Conservation (phyloP, 2,888 invertebrate genomes). For the Volucella inflata region DNA sequence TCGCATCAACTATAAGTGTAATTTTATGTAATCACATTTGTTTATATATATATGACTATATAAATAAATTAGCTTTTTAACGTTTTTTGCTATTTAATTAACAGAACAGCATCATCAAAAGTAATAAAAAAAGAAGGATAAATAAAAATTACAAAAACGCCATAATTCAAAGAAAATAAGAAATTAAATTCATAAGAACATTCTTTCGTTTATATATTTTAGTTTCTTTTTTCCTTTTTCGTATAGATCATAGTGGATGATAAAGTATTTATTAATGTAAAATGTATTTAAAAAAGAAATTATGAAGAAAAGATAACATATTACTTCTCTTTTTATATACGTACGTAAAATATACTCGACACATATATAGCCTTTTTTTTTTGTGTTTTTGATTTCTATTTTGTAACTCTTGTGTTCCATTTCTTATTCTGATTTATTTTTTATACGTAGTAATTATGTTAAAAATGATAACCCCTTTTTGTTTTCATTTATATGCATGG, state of each 20-base stretch:
- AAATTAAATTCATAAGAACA: conserved; percentile 34
- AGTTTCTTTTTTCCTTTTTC: conserved; percentile 23
- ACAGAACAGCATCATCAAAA: no score
- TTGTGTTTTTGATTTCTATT: conserved; percentile 13
- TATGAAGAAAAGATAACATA: conserved; percentile 25
- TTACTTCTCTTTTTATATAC: conserved; percentile 33
- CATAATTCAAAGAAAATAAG: conserved; percentile 65
- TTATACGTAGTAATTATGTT: conserved; percentile 49
- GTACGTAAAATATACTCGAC: conserved; percentile 37
- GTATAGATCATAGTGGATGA: conserved; percentile 67
- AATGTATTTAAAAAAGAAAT: conserved; percentile 52
- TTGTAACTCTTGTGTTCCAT: conserved; percentile 35
- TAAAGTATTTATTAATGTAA: conserved; percentile 70
- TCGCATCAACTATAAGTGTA: conserved; percentile 64
- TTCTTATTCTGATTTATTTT: conserved; percentile 44
- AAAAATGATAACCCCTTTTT: conserved; percentile 23
- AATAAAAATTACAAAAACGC: conserved; percentile 43
- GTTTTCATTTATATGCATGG: conserved; percentile 55
- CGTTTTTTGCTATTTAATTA: conserved; percentile 67
- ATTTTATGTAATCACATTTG: conserved; percentile 68
- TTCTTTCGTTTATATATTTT: conserved; percentile 42
- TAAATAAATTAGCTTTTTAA: conserved; percentile 72
- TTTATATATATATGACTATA: conserved; percentile 55
- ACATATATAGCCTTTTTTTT: conserved; percentile 30
- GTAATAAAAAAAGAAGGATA: conserved; percentile 33